phyloP scores from a whole-genome alignment of 2,797 vertebrate genomes.

The Urophycis tenuis region DNA sequence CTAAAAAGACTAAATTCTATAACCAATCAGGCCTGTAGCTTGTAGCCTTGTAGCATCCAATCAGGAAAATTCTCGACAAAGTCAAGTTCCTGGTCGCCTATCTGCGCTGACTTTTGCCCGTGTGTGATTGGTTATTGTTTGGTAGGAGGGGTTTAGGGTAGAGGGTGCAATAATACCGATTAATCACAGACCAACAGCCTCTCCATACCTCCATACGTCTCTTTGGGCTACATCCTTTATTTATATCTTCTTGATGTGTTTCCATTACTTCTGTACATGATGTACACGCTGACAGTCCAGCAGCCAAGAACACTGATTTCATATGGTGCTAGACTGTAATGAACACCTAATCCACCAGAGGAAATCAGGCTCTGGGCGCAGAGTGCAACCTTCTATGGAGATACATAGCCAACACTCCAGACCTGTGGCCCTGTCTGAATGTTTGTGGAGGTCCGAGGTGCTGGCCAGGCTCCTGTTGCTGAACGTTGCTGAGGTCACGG shows the following conservation, averaged over 20 bases:
- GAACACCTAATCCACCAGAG: conserved; percentile 93
- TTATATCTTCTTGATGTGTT: neutral
- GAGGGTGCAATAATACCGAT: conserved; percentile 2
- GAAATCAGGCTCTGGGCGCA: conserved; percentile 87
- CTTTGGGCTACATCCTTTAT: conserved; percentile 31
- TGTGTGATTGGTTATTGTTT: too few relatives aligned
- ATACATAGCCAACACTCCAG: neutral
- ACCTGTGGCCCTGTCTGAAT: neutral
- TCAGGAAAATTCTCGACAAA: neutral
- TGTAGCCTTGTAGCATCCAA: neutral
- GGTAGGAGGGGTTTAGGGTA: too few relatives aligned
- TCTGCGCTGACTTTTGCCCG: too few relatives aligned
- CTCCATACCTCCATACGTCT: conserved; percentile 38
- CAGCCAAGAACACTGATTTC: conserved; percentile 97
- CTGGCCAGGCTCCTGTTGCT: neutral
- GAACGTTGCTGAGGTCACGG: conserved; percentile 7
- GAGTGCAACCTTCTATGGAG: conserved; percentile 21
- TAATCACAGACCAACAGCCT: conserved; percentile 4
- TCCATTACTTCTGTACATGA: neutral
- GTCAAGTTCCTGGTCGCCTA: too few relatives aligned
- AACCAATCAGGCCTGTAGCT: neutral
- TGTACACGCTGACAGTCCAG: conserved; percentile 65
- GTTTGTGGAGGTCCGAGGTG: neutral
- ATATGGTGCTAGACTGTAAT: conserved; percentile 95
- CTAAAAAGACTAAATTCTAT: neutral